Evolutionary conservation across 2,888 invertebrate genomes (phyloP).

Genomic region (Slavum lentiscoides): DNA sequence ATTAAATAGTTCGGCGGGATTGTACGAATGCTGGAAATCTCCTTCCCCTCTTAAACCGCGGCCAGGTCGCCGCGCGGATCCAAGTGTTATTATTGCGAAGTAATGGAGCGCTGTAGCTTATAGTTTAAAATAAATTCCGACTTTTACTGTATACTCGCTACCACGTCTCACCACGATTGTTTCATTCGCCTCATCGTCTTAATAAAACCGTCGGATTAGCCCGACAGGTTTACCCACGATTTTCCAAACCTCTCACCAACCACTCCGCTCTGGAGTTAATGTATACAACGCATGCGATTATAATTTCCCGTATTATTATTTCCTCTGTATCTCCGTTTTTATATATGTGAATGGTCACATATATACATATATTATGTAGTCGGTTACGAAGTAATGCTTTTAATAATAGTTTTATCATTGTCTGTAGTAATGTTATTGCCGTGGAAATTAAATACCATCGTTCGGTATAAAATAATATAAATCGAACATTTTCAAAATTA

Average conservation of each 20-base stretch:
- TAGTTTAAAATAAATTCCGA: constrained; percentile 43
- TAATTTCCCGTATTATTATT: too few species aligned
- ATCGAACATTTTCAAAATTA: too few species aligned
- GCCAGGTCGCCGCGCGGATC: constrained; percentile 6
- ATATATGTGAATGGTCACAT: too few species aligned
- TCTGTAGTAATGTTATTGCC: too few species aligned
- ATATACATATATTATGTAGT: too few species aligned
- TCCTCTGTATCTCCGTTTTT: too few species aligned
- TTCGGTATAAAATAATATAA: too few species aligned
- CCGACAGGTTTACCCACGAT: constrained; percentile 19
- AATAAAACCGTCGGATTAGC: constrained; percentile 36
- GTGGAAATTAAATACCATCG: too few species aligned
- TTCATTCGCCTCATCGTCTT: constrained; percentile 1
- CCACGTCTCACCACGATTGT: constrained; percentile 1
- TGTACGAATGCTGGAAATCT: neutral
- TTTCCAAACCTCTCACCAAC: neutral
- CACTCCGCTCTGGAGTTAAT: neutral
- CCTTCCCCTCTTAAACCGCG: neutral
- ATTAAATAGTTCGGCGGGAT: neutral
- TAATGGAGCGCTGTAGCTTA: constrained; percentile 37
- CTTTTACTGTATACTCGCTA: constrained; percentile 27
- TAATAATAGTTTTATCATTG: too few species aligned
- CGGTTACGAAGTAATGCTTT: too few species aligned
- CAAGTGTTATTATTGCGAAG: constrained; percentile 44
- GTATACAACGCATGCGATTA: neutral